Base-by-base conservation (phyloP, 2,113 vertebrate genomes). In the Neogale vison region DNA sequence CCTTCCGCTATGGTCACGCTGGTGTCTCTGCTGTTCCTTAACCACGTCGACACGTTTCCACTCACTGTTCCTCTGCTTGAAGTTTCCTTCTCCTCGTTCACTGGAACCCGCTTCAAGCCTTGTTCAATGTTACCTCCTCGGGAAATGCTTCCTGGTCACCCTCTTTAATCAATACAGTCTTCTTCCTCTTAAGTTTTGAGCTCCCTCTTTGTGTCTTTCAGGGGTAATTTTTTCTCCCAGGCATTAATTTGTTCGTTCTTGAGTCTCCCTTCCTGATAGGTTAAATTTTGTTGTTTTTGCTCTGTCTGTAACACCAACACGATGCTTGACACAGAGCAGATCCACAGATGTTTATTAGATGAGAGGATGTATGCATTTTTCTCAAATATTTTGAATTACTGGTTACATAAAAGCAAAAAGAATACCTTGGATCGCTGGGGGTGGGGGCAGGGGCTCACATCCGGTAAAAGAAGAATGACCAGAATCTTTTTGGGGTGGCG, bases 381-480 rank as follows among this genome's bases (percentile, higher is more conserved):
- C 57, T 89, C 34, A 65, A 59, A 36, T 39, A 42, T 61, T 85
- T 93, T 84, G 72, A 39, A 45, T 83, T 91, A 34, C 2, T 59
- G 57, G 14, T 81, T 82, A 95, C 50, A 21, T 36, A 29, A 59
- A 15, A 83, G 10, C 39, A 80, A 50, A 89, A 97, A 39, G 3
- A 79, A 42, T 26, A 0, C 11, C 74, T 90, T 89, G 59, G 20
- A 39, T 79, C 80, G 3, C 24, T 90, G 14, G 5, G 8, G 24
- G 0, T 0, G 4, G 20, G 2, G 0, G 7, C 4, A 45, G 31
- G 6, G 14, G 4, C 8, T 15, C 83, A 4, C 79, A 79, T 72
- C 3, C 67, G 24, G 7, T 39, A 67, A 21, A 31, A 77, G 36
- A 97, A 52, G 84, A 86, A 55, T 69, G 55, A 10, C 71, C 24